Conservation (phyloP, 2,113 vertebrate species). For the Holacanthus passer region DNA sequence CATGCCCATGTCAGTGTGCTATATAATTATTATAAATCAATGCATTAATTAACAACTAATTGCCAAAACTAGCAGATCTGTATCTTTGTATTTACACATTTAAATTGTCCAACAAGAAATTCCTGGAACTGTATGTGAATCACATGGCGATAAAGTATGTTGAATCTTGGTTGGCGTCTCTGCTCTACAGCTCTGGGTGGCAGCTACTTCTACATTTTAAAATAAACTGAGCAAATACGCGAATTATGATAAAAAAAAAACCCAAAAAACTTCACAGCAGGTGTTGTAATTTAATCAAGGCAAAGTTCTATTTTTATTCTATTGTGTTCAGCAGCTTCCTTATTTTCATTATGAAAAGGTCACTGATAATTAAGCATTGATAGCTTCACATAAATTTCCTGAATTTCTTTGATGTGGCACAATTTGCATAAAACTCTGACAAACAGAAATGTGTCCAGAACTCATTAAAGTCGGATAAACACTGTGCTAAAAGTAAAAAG, state of each 20-base stretch:
- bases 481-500: constrained; percentile 14
- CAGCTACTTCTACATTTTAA: constrained; percentile 13
- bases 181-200: no score
- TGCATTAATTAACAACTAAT: no score
- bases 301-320: neutral
- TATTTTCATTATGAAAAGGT: constrained; percentile 51
- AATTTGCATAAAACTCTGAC: constrained; percentile 30
- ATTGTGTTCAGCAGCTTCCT: neutral
- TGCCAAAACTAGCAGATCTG: no score
- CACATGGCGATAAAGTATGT: no score
- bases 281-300: constrained; percentile 4
- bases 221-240: constrained; percentile 28
- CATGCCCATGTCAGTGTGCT: no score
- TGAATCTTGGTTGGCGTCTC: no score
- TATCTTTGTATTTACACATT: no score
- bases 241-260: constrained; percentile 13
- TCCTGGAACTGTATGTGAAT: no score
- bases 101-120: no score
- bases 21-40: no score
- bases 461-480: constrained; percentile 25
- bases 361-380: constrained; percentile 40
- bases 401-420: constrained; percentile 7
- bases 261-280: constrained; percentile 30
- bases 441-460: constrained; percentile 15
- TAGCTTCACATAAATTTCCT: neutral